Base-by-base conservation (phyloP, 92 coral and sea anemone genomes). In the Porites lobata region DNA sequence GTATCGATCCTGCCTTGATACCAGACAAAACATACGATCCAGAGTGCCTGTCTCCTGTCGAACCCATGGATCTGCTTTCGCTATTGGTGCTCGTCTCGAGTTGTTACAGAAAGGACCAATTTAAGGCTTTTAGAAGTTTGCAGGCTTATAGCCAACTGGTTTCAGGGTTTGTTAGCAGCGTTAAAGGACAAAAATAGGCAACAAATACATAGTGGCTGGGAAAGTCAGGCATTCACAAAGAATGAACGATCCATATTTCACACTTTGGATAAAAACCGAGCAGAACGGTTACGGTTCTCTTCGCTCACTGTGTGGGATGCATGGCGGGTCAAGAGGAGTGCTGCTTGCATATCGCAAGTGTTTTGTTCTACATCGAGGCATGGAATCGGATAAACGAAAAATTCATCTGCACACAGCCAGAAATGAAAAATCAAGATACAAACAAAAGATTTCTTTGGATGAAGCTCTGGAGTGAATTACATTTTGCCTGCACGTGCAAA, bases 291-390 rank as follows among this genome's bases (percentile, higher is more conserved):
- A 29, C 32, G 3, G 67, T 80, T 43, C 69, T 69, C 50, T 38
- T 58, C 38, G 91, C 91, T 8, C 91, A 80, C 76, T 87, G 88
- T 73, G 15, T 54, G 8, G 89, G 84, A 54, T 88, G 92, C 65
- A 88, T 72, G 92, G 92, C 32, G 32, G 32, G 32, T 29, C 32
- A 29, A 29, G 32, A 29, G 32, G 32, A 29, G 32, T 29, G 32
- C 32, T 29, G 32, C 32, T 29, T 0, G 2, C 32, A 29, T 29
- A 29, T 29, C 32, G 32, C 32, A 29, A 29, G 32, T 29, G 32
- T 29, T 29, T 29, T 29, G 32, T 29, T 29, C 32, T 29, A 29
- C 3, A 29, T 29, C 32, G 32, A 29, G 32, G 32, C 32, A 29
- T 29, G 32, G 32, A 29, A 29, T 29, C 32, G 32, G 32, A 29